These are phyloP conservation scores for Sturnus vulgaris DNA, from an alignment of 2,113 vertebrate genomes.

Conservation along the genomic window DNA sequence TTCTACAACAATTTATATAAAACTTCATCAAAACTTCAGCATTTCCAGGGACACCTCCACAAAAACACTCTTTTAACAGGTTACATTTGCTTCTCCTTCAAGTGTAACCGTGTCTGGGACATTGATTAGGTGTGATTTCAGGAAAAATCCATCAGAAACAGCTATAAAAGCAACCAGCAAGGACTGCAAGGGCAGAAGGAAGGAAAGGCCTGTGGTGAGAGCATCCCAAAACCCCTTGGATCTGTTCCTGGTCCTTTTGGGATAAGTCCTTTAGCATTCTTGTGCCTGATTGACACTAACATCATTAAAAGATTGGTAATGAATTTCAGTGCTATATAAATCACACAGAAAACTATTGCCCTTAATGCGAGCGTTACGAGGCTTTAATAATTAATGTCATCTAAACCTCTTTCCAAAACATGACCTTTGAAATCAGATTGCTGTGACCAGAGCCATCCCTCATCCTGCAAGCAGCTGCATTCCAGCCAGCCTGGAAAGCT, in stretches of 20 bases:
- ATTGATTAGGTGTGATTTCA: not conserved
- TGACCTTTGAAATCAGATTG: not conserved
- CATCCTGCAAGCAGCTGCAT: not conserved
- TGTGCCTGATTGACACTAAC: not conserved
- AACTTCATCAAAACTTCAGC: not conserved
- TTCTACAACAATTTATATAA: not conserved
- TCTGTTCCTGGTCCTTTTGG: not conserved
- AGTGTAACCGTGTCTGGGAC: not conserved
- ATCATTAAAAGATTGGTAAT: not conserved
- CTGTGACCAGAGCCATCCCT: not conserved
- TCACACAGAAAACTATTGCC: not conserved
- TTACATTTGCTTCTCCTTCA: not conserved
- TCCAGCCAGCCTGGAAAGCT: not conserved
- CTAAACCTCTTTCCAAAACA: constrained; percentile 3
- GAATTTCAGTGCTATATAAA: constrained; percentile 14
- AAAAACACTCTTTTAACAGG: not conserved
- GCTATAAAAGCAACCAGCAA: not conserved
- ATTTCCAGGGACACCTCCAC: not conserved
- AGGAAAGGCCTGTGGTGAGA: not conserved
- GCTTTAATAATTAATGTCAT: constrained; percentile 39
- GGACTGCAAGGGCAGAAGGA: not conserved
- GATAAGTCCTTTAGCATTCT: not conserved
- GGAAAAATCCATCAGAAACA: not conserved
- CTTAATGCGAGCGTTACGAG: not conserved
- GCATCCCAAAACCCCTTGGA: not conserved